A percentile compares a stretch with the other conserved stretches of the same genome.
Conservation (phyloP, 1,140 invertebrate genomes). For the Zeugodacus cucurbitae region DNA sequence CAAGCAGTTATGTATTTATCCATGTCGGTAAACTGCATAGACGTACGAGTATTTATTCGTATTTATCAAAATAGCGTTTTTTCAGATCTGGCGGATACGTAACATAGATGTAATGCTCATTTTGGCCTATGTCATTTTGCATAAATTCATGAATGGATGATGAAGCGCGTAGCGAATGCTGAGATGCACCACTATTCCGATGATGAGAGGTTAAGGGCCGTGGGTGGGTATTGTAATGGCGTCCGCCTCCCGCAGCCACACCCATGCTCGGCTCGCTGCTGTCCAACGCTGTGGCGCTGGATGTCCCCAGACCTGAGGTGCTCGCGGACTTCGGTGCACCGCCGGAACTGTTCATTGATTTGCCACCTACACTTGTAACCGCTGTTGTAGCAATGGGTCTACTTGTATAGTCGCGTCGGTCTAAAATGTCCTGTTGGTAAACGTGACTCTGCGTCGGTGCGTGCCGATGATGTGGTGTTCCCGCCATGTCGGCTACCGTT, state of each 20-base stretch:
- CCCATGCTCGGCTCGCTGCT: slow-evolving; percentile 12
- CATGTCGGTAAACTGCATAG: not conserved
- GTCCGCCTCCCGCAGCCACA: slow-evolving; percentile 45
- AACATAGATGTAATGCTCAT: slow-evolving; percentile 85
- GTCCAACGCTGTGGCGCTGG: slow-evolving; percentile 31
- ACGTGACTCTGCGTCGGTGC: slow-evolving; percentile 60
- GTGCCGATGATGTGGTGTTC: slow-evolving; percentile 53
- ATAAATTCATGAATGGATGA: slow-evolving; percentile 62
- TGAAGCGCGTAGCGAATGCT: slow-evolving; percentile 61
- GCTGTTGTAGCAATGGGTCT: slow-evolving; percentile 53
- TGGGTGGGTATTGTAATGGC: slow-evolving; percentile 61
- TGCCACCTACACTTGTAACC: slow-evolving; percentile 35
- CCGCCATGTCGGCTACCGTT: slow-evolving; percentile 48
- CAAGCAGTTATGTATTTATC: too few species aligned
- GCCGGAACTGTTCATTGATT: slow-evolving; percentile 31
- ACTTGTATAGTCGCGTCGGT: slow-evolving; percentile 65
- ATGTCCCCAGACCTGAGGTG: slow-evolving; percentile 46
- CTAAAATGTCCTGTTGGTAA: slow-evolving; percentile 66
- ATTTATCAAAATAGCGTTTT: slow-evolving; percentile 82
- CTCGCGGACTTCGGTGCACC: slow-evolving; percentile 41
- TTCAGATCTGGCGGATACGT: slow-evolving; percentile 87
- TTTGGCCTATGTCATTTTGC: slow-evolving; percentile 65
- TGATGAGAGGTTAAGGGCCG: slow-evolving; percentile 59
- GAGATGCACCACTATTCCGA: slow-evolving; percentile 58
- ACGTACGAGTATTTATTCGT: slow-evolving; percentile 58